Evolutionary conservation across 2,113 vertebrate species (phyloP), one percentile per base, ranked within the genome.

Genomic region (Todiramphus chloris): DNA sequence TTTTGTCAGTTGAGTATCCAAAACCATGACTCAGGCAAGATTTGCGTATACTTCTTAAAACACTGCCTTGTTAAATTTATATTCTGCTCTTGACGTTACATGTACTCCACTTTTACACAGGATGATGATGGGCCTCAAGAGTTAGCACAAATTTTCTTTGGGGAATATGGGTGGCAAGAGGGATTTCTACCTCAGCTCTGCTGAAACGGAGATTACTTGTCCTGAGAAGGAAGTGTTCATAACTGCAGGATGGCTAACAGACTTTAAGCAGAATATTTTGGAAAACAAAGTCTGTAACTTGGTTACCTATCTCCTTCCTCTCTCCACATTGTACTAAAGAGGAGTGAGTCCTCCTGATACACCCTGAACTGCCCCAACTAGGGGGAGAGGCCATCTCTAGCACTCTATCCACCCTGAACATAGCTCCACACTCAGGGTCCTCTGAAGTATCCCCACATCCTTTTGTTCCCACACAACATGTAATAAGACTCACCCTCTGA

Each of bases 1-100:
- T 74, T 91, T 75, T 77, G 41, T 78, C 89, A 86, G 56, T 1
- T 39, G 51, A 95, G 16, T 63, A 92, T 27, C 68, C 37, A 81
- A 64, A 90, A 89, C 30, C 10, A 51, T 48, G 66, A 92, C 37
- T 78, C 56, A 68, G 25, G 18, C 8, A 87, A 87, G 43, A 78
- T 68, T 81, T 87, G 33, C 23, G 31, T 75, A 55, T 41, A 56
- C 16, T 70, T 85, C 70, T 79, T 83, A 83, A 86, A 92, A 93
- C 21, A 55, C 1, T 53, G 63, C 6, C 55, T n/a, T 72, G 25
- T 72, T 90, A 73, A 91, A 91, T 90, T 62, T 56, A 60, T 39
- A 58, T 53, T 93, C 58, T 91, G 27, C 41, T 79, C 74, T 66
- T 88, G 50, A 88, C 0, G 1, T 70, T 63, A 74, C 25, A 43